phyloP scores from a whole-genome alignment of 1,140 invertebrate species.

The Ceratosolen solmsi region DNA sequence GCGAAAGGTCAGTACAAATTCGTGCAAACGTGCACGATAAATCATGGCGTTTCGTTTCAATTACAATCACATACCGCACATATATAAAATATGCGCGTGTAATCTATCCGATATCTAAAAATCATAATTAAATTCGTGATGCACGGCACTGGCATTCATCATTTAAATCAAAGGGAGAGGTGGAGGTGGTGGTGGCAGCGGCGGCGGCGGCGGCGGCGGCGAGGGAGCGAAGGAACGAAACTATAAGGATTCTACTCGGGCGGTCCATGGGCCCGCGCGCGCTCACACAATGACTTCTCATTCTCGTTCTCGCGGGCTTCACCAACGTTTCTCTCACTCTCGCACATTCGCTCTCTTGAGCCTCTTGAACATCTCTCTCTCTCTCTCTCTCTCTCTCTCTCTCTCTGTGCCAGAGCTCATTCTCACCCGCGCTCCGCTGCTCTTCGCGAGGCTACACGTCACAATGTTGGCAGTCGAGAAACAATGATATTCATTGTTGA shows the following conservation, averaged over 20 bases:
- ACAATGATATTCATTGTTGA: conserved; percentile 46
- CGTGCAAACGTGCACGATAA: conserved; percentile 34
- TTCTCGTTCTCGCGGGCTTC: conserved; percentile 16
- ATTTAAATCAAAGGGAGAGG: conserved; percentile 18
- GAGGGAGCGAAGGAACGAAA: background rate
- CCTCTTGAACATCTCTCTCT: background rate
- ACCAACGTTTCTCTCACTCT: background rate
- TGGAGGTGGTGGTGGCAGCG: too few species aligned
- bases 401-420: background rate
- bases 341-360: background rate
- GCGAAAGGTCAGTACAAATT: conserved; percentile 26
- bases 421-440: background rate
- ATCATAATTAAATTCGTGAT: conserved; percentile 54
- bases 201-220: too few species aligned
- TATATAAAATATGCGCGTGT: conserved; percentile 14
- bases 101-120: conserved; percentile 45
- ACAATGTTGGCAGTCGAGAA: conserved; percentile 10
- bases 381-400: background rate
- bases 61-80: conserved; percentile 21
- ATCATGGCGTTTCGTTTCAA: conserved; percentile 35
- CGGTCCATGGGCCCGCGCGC: conserved; percentile 24
- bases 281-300: conserved; percentile 43
- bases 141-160: conserved; percentile 37
- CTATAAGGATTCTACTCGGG: conserved; percentile 40
- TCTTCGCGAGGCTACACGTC: conserved; percentile 6